These are phyloP conservation scores for Contarinia nasturtii DNA, from an alignment of 1,140 invertebrate genomes.

Conservation along the genomic window DNA sequence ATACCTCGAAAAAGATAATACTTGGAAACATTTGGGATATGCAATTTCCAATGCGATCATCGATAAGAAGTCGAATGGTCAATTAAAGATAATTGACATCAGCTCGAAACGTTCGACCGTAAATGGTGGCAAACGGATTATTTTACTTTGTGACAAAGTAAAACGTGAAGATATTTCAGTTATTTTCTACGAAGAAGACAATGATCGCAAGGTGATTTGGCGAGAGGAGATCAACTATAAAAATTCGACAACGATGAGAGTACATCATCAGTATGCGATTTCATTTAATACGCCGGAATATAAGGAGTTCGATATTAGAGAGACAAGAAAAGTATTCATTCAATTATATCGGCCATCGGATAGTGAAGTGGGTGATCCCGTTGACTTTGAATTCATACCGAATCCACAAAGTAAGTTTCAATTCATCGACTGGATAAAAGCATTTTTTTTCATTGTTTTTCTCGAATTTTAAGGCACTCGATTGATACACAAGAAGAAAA, in stretches of 20 bases:
- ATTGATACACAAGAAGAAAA: background rate
- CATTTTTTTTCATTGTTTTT: background rate
- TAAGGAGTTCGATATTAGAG: constrained; percentile 41
- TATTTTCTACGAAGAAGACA: constrained; percentile 64
- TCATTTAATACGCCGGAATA: constrained; percentile 52
- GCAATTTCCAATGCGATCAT: constrained; percentile 83
- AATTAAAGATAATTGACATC: constrained; percentile 73
- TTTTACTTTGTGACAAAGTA: constrained; percentile 84
- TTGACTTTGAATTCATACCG: constrained; percentile 68
- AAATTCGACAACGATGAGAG: constrained; percentile 28
- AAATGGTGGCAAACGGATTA: constrained; percentile 71
- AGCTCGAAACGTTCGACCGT: constrained; percentile 45
- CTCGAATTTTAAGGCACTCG: background rate
- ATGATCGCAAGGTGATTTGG: constrained; percentile 8
- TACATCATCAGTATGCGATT: constrained; percentile 87
- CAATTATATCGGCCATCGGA: constrained; percentile 75
- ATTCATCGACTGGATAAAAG: background rate
- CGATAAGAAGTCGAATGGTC: constrained; percentile 92
- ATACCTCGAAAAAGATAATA: constrained; percentile 53
- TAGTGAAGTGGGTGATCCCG: constrained; percentile 57
- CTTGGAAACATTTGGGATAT: constrained; percentile 57
- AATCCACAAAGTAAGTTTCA: constrained; percentile 72
- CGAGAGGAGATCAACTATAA: constrained; percentile 63
- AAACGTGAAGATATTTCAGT: constrained; percentile 80
- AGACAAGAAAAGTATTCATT: constrained; percentile 53